A percentile compares a stretch with the other conserved stretches of the same genome.
Conservation (phyloP, 2,113 vertebrate genomes). For the Melospiza georgiana region DNA sequence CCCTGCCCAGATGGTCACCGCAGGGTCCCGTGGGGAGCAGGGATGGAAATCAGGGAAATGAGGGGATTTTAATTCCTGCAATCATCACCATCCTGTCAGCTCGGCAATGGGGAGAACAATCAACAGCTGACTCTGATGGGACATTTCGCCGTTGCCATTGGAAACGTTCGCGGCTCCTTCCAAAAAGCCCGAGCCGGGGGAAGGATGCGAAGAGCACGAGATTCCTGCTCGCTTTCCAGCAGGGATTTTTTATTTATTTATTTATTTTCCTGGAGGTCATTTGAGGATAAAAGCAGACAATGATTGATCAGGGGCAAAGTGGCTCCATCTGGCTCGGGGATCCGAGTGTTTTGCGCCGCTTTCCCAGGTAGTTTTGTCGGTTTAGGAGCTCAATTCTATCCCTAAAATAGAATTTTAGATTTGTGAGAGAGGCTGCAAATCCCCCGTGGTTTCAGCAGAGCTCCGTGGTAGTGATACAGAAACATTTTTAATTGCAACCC, state of each 20-base stretch:
- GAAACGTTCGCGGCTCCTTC: slow-evolving; percentile 56
- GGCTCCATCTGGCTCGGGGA: slow-evolving; percentile 42
- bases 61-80: slow-evolving; percentile 43
- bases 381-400: not conserved
- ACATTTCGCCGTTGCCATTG: slow-evolving; percentile 59
- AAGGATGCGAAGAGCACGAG: slow-evolving; percentile 10
- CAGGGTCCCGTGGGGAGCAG: not conserved
- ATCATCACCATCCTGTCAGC: slow-evolving; percentile 40
- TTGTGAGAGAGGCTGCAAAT: slow-evolving; percentile 5
- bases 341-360: not conserved
- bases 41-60: not conserved
- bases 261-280: not conserved
- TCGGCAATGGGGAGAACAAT: slow-evolving; percentile 32
- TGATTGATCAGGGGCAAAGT: slow-evolving; percentile 55
- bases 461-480: not conserved
- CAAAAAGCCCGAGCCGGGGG: slow-evolving; percentile 27
- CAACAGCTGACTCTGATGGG: slow-evolving; percentile 47
- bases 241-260: not conserved
- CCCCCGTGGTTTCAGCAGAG: not conserved
- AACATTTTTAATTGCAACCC: not conserved
- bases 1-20: slow-evolving; percentile 7
- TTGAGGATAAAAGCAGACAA: slow-evolving; percentile 41
- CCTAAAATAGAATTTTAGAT: slow-evolving; percentile 40
- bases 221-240: not conserved
- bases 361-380: not conserved